A percentile compares a stretch with the other conserved stretches of the same genome.
These are phyloP conservation scores for Actenoides lindsayi DNA, from an alignment of 2,113 vertebrate genomes.

Conservation along the genomic window DNA sequence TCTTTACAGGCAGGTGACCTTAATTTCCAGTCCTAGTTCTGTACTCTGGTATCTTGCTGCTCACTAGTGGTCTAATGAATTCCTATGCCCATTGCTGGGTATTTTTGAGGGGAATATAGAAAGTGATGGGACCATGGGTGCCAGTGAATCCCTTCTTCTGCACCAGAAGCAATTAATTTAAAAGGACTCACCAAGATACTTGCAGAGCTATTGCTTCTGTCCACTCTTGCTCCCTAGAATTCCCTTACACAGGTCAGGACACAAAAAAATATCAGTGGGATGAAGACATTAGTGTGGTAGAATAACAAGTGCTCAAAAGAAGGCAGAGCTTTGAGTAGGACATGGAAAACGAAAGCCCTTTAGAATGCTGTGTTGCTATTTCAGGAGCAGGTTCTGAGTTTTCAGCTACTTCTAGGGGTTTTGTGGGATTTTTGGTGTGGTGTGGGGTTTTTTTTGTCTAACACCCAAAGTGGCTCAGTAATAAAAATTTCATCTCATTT, in stretches of 20 bases:
- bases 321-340: neutral
- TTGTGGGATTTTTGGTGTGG: neutral
- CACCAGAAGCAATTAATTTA: neutral
- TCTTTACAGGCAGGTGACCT: neutral
- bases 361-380: neutral
- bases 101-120: neutral
- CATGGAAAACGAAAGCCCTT: neutral
- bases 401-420: neutral
- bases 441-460: neutral
- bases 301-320: neutral
- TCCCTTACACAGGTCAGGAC: neutral
- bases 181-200: neutral
- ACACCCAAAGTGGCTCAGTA: neutral
- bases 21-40: neutral
- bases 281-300: neutral
- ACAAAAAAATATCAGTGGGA: neutral
- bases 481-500: neutral
- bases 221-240: neutral
- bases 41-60: neutral
- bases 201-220: neutral
- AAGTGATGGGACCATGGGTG: accelerated
- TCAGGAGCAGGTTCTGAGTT: neutral
- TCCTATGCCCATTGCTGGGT: accelerated
- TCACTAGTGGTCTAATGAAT: neutral
- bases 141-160: neutral